A percentile compares a stretch with the other conserved stretches of the same genome.
Conservation (phyloP, 2,113 vertebrate genomes). For the Eubucco bourcierii region DNA sequence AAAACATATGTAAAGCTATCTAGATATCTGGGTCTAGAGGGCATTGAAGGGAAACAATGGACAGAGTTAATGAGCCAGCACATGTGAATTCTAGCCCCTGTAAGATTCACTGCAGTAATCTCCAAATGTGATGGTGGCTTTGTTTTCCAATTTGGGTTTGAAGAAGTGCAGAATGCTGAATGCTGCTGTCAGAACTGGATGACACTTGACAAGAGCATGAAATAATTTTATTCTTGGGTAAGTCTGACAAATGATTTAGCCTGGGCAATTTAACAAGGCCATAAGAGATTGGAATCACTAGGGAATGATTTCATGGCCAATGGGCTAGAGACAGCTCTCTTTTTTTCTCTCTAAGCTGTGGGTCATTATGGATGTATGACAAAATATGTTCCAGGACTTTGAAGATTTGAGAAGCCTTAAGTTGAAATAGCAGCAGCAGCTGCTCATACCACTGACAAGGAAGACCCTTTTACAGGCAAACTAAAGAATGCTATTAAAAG, state of each 20-base stretch:
- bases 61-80: background rate
- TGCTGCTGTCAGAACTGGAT: background rate
- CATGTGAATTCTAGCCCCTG: background rate
- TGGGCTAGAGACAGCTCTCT: conserved; percentile 12
- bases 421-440: background rate
- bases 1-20: background rate
- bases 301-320: conserved; percentile 40
- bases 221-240: conserved; percentile 36
- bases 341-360: background rate
- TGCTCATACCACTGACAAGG: conserved; percentile 3
- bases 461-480: background rate
- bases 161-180: background rate
- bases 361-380: conserved; percentile 19
- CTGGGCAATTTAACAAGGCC: conserved; percentile 49
- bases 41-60: background rate
- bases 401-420: conserved; percentile 7
- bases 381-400: conserved; percentile 29
- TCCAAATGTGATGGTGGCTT: background rate
- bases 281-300: conserved; percentile 29
- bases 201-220: conserved; percentile 13
- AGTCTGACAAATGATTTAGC: conserved; percentile 15
- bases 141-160: background rate
- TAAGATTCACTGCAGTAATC: background rate
- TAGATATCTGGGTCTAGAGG: background rate
- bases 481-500: background rate